Conservation (phyloP, 53 echinoderm and acorn worm genomes). For the Crossaster papposus region DNA sequence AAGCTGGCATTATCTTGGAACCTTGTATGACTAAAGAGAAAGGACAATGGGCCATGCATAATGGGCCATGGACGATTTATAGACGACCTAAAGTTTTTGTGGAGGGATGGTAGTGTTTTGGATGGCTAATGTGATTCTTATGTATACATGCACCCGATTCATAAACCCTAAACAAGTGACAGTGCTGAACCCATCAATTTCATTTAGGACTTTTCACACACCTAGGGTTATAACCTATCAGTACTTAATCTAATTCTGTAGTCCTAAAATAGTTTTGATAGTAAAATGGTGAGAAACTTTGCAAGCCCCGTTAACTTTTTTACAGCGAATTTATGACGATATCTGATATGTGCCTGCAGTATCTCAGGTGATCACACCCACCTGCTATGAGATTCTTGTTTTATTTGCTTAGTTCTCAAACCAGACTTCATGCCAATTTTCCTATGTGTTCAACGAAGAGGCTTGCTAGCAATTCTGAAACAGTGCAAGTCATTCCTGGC, state of each 20-base stretch:
- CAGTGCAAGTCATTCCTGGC: background rate
- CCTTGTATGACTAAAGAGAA: background rate
- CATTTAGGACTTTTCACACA: no score
- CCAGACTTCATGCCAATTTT: no score
- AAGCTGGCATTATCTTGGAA: conserved; percentile 19
- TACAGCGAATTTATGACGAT: background rate
- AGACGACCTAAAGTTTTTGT: background rate
- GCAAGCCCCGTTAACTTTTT: background rate
- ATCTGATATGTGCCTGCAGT: no score
- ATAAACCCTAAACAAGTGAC: no score
- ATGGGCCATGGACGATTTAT: background rate
- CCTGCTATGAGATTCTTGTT: no score
- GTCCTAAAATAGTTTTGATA: background rate
- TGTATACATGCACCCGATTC: background rate
- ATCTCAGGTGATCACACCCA: no score
- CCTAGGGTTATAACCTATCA: background rate
- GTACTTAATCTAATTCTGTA: background rate
- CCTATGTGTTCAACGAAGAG: no score
- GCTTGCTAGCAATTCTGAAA: background rate
- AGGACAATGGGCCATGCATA: background rate
- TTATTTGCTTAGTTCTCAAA: no score
- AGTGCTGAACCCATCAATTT: no score
- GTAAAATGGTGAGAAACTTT: background rate
- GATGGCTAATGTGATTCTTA: background rate
- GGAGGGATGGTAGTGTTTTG: background rate